Conservation (phyloP, 2,113 vertebrate species). For the Lophius piscatorius region DNA sequence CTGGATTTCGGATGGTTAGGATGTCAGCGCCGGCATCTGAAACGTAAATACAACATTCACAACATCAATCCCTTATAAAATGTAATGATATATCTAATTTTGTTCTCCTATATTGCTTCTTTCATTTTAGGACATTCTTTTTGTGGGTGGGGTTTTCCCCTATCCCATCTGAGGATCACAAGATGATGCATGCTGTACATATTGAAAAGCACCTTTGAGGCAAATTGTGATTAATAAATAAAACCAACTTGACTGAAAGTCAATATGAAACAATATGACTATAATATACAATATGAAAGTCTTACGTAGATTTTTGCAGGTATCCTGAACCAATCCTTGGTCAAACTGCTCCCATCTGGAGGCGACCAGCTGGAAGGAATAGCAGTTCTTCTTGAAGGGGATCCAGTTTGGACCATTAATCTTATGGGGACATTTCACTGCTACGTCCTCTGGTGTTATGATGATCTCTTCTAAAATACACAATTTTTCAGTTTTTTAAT, state of each 20-base stretch:
- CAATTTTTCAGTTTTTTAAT: neutral
- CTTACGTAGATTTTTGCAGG: constrained; percentile 87
- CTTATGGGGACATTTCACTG: constrained; percentile 87
- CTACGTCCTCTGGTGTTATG: constrained; percentile 64
- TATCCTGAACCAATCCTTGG: constrained; percentile 66
- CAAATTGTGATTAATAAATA: no score
- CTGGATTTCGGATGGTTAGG: constrained; percentile 86
- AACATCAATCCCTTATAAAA: no score
- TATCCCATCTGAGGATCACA: no score
- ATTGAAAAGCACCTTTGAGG: no score
- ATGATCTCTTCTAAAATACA: constrained; percentile 76
- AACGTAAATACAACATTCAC: constrained; percentile 7
- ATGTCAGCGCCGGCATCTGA: constrained; percentile 75
- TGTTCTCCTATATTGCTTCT: no score
- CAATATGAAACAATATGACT: no score
- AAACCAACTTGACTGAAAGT: no score
- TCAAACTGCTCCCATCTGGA: constrained; percentile 77
- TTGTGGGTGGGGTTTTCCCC: no score
- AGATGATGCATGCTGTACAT: no score
- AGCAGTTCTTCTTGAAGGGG: constrained; percentile 91
- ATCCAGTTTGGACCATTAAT: constrained; percentile 90
- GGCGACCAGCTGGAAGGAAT: constrained; percentile 85
- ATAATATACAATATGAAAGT: neutral
- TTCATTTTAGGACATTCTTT: no score
- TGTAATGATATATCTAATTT: no score